These are phyloP conservation scores for Corythaixoides concolor DNA, from an alignment of 2,113 vertebrate genomes.

Conservation along the genomic window DNA sequence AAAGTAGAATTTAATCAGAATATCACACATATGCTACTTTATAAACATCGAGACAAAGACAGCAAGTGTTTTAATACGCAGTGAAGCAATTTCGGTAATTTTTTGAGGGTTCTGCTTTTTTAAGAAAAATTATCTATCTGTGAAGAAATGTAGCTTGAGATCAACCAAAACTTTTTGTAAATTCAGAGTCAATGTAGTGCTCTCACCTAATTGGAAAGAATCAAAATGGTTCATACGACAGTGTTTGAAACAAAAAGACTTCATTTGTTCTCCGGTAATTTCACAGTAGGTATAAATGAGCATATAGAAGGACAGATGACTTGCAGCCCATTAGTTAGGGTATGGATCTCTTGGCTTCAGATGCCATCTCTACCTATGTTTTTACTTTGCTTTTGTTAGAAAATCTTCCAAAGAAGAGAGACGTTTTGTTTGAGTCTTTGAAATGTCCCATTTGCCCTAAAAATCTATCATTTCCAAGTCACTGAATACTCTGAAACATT, in stretches of 20 bases:
- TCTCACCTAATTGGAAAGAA: not conserved
- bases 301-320: not conserved
- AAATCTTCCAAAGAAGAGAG: not conserved
- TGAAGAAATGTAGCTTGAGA: not conserved
- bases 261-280: not conserved
- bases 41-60: not conserved
- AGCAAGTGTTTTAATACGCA: not conserved
- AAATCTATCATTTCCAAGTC: not conserved
- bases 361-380: not conserved
- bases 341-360: not conserved
- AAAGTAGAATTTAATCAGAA: not conserved
- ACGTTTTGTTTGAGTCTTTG: not conserved
- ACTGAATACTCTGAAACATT: not conserved
- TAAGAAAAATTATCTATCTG: not conserved
- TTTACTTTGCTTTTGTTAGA: not conserved
- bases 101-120: not conserved
- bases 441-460: not conserved
- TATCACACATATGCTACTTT: not conserved
- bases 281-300: not conserved
- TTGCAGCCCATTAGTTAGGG: not conserved
- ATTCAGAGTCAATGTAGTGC: not conserved
- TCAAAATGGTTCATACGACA: not conserved
- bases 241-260: not conserved
- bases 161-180: not conserved
- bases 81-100: not conserved